A percentile compares a stretch with the other conserved stretches of the same genome.
These are phyloP conservation scores for Archilochus colubris DNA, from an alignment of 2,113 vertebrate species.

Conservation along the genomic window DNA sequence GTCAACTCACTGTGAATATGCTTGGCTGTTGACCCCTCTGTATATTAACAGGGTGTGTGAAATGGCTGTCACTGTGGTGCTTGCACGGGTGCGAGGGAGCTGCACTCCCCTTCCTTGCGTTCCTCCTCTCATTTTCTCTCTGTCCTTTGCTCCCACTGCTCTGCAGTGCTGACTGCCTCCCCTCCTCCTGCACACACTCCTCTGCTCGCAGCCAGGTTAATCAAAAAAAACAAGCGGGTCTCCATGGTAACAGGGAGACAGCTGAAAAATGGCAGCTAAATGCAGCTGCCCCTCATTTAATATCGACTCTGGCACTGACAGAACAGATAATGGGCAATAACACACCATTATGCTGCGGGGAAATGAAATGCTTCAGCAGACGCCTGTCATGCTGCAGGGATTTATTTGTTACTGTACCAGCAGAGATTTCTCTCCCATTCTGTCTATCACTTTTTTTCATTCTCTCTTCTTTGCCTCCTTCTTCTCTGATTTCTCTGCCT, in stretches of 20 bases:
- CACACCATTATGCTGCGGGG: slow-evolving; percentile 90
- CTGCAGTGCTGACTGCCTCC: background rate
- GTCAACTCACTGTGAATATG: accelerated
- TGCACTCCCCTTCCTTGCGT: background rate
- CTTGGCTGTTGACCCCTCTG: background rate
- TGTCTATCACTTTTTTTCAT: slow-evolving; percentile 36
- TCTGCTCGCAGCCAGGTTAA: slow-evolving; percentile 45
- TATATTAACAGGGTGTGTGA: background rate
- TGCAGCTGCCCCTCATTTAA: slow-evolving; percentile 94
- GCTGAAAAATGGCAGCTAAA: slow-evolving; percentile 93
- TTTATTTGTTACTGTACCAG: slow-evolving; percentile 79
- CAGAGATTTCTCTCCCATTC: slow-evolving; percentile 41
- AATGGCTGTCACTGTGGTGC: background rate
- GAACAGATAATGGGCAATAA: slow-evolving; percentile 99
- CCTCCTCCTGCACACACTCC: background rate
- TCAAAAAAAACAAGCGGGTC: slow-evolving; percentile 65
- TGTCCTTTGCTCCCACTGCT: background rate
- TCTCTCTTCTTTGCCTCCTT: background rate
- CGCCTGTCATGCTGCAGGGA: slow-evolving; percentile 87
- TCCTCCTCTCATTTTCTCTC: background rate
- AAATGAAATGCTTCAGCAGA: slow-evolving; percentile 94
- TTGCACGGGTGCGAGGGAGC: accelerated
- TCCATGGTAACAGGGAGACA: slow-evolving; percentile 88
- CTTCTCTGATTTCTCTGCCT: background rate
- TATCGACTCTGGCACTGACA: slow-evolving; percentile 92